Conservation (phyloP, 2,888 invertebrate species). For the Cryptophagus acutangulus region DNA sequence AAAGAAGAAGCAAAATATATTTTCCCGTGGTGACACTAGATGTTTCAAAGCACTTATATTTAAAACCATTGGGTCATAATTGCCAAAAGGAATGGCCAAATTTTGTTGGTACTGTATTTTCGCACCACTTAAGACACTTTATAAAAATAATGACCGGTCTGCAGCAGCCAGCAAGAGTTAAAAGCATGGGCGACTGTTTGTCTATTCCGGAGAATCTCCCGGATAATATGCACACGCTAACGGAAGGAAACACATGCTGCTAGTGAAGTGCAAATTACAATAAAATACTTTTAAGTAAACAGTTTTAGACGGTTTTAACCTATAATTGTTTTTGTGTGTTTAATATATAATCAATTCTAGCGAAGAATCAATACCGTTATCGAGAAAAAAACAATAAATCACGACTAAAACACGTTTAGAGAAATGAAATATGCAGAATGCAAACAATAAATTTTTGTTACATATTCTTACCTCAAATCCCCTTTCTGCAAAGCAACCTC, state of each 20-base stretch:
- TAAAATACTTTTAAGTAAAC: conserved; percentile 8
- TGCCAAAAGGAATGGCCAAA: no score
- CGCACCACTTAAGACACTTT: not conserved
- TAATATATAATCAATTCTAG: no score
- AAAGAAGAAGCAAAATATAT: no score
- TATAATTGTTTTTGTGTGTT: conserved; percentile 9
- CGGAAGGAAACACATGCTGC: conserved; percentile 2
- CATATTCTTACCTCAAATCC: conserved; percentile 63
- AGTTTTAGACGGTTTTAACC: not conserved
- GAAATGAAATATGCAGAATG: conserved; percentile 1
- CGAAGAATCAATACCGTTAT: no score
- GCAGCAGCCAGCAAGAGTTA: not conserved
- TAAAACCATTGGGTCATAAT: no score
- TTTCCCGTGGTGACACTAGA: no score
- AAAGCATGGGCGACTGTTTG: conserved; percentile 7
- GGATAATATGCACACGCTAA: not conserved
- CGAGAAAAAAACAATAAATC: not conserved
- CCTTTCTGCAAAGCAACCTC: conserved; percentile 73
- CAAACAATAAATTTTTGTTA: conserved; percentile 7
- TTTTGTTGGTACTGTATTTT: no score
- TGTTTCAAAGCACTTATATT: no score
- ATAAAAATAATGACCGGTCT: not conserved
- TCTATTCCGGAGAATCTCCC: conserved; percentile 4
- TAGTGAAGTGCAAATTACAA: conserved; percentile 6
- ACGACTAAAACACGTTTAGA: not conserved